Evolutionary conservation across 2,888 invertebrate species (phyloP), one percentile per base, ranked within the genome.

Genomic region (Epiblema foenella): DNA sequence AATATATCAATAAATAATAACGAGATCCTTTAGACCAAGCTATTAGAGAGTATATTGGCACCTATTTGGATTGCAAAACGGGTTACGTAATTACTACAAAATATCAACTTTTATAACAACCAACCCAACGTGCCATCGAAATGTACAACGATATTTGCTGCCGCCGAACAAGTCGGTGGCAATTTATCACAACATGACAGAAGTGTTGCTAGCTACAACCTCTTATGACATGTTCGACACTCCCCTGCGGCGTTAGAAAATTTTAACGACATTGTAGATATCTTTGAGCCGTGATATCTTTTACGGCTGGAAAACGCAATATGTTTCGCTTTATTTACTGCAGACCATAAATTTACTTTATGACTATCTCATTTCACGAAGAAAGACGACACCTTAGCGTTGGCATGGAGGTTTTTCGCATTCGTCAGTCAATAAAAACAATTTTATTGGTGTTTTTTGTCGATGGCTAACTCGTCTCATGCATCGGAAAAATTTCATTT

Each of bases 291-390:
- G 79, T 77, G 85, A 84, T 84, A 85, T 84, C 84, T 84, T 89
- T 88, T 85, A 87, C 82, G 81, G 80, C 83, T 83, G 64, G 74
- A 83, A 87, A 85, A 80, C 84, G 84, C 86, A 89, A 89, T 89
- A 88, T 88, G 88, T 90, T 86, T 87, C 86, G 83, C 83, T 85
- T 89, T 91, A 91, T 91, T 91, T 89, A 91, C 88, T 87, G 82
- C 82, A 78, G 81, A 83, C 84, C 74, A 90, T 91, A 91, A 91
- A 91, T 89, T 89, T 86, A 78, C 79, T 88, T 91, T 91, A 91
- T 90, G 88, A 85, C 88, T 84, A 85, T 86, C 87, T 89, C 89
- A 89, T 90, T 89, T 89, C 86, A 82, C 84, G 83, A 86, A 85
- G 85, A 84, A 86, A 86, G 82, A 78, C 76, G 79, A 62, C 75